These are phyloP conservation scores for Spialia ferax DNA, from an alignment of 2,888 invertebrate genomes.

Conservation along the genomic window DNA sequence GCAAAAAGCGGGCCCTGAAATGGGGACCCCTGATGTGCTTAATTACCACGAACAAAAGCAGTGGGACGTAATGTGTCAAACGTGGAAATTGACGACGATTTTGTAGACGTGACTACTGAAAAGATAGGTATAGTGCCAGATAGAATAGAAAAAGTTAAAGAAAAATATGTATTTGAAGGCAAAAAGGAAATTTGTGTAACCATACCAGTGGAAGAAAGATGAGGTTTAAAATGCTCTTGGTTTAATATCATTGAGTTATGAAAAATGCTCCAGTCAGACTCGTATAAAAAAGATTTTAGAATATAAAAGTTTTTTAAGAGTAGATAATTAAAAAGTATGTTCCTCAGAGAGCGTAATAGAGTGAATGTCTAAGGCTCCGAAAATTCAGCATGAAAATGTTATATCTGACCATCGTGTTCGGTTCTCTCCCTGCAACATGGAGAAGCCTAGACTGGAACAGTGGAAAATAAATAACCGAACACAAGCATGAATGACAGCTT, in stretches of 20 bases:
- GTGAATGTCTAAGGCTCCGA: too few relatives aligned
- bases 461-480: too few relatives aligned
- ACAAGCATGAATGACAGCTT: neutral
- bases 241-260: neutral
- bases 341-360: too few relatives aligned
- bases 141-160: slow-evolving; percentile 3
- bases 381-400: too few relatives aligned
- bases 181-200: neutral
- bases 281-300: neutral
- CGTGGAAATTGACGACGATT: slow-evolving; percentile 19
- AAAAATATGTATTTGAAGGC: neutral
- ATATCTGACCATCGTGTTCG: too few relatives aligned
- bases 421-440: too few relatives aligned
- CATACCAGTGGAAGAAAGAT: neutral
- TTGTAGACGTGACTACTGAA: slow-evolving; percentile 3
- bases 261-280: neutral
- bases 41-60: slow-evolving; percentile 34
- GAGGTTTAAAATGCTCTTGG: neutral
- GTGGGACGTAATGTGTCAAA: slow-evolving; percentile 26
- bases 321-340: too few relatives aligned
- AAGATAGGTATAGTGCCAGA: neutral
- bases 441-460: too few relatives aligned
- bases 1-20: slow-evolving; percentile 24
- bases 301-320: too few relatives aligned
- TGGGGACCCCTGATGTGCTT: slow-evolving; percentile 30